These are phyloP conservation scores for Glaucidium brasilianum DNA, from an alignment of 2,113 vertebrate genomes.

Conservation along the genomic window DNA sequence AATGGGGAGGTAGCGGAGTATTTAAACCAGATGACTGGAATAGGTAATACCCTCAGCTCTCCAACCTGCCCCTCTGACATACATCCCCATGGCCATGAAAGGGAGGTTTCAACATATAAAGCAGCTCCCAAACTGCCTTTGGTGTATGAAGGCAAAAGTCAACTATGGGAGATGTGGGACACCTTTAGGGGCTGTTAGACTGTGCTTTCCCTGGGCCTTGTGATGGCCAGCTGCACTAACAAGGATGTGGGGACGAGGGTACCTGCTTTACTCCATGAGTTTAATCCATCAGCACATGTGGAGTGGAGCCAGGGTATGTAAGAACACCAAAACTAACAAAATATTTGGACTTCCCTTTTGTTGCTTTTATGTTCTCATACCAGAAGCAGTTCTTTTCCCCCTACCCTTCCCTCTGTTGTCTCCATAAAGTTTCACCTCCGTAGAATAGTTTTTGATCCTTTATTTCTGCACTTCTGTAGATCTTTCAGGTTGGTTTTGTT, in stretches of 20 bases:
- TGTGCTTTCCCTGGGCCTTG: neutral
- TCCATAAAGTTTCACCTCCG: neutral
- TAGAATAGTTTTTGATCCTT: neutral
- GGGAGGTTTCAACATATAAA: fast-evolving
- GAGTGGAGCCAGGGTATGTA: neutral
- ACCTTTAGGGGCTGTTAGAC: neutral
- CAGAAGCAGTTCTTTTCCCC: neutral
- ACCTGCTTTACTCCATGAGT: neutral
- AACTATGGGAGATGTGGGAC: fast-evolving
- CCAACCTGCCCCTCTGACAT: neutral
- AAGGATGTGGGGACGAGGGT: neutral
- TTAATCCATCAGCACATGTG: neutral
- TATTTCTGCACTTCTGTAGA: neutral
- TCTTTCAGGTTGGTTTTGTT: neutral
- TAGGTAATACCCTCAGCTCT: neutral
- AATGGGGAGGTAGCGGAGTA: neutral
- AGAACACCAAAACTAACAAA: neutral
- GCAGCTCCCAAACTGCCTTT: neutral
- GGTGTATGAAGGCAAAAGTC: neutral
- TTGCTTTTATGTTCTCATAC: neutral
- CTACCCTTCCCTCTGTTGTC: neutral
- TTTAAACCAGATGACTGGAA: neutral
- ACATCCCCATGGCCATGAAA: fast-evolving
- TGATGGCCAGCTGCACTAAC: neutral
- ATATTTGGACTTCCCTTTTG: neutral